These are phyloP conservation scores for Schrankia costaestrigalis DNA, from an alignment of 2,888 invertebrate species.

Conservation along the genomic window DNA sequence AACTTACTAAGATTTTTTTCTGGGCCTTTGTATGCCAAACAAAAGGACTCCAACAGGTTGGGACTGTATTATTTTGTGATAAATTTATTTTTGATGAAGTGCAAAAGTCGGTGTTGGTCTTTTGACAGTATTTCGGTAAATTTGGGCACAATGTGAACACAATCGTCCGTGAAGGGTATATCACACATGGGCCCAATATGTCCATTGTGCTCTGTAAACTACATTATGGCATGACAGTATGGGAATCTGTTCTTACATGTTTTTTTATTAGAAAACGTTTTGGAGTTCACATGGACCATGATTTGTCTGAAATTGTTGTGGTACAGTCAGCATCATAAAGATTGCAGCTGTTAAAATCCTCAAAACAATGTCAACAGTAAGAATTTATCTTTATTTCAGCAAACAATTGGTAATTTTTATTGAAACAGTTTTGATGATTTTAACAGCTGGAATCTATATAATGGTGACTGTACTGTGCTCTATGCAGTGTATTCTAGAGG, in stretches of 20 bases:
- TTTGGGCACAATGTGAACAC: constrained; percentile 58
- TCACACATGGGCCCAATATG: constrained; percentile 75
- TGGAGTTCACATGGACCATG: constrained; percentile 27
- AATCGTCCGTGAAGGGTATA: constrained; percentile 62
- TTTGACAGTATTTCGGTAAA: constrained; percentile 62
- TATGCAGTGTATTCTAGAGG: no score
- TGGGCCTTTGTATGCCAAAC: constrained; percentile 42
- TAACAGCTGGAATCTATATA: no score
- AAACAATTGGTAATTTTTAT: no score
- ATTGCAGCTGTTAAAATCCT: no score
- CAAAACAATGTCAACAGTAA: no score
- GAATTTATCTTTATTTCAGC: no score
- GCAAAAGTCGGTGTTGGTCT: constrained; percentile 68
- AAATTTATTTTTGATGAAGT: constrained; percentile 79
- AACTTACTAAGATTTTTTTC: constrained; percentile 48
- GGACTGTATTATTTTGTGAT: constrained; percentile 61
- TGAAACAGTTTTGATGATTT: no score
- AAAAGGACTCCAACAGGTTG: constrained; percentile 60
- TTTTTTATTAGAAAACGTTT: constrained; percentile 28
- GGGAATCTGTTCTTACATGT: constrained; percentile 41
- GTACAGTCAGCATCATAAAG: no score
- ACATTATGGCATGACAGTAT: constrained; percentile 60
- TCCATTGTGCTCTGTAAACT: constrained; percentile 58
- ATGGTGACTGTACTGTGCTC: no score
- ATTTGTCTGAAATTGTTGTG: constrained; percentile 17